Evolutionary conservation across 1,140 invertebrate genomes (phyloP), one percentile per base, ranked within the genome.

Genomic region (Helicoverpa armigera): DNA sequence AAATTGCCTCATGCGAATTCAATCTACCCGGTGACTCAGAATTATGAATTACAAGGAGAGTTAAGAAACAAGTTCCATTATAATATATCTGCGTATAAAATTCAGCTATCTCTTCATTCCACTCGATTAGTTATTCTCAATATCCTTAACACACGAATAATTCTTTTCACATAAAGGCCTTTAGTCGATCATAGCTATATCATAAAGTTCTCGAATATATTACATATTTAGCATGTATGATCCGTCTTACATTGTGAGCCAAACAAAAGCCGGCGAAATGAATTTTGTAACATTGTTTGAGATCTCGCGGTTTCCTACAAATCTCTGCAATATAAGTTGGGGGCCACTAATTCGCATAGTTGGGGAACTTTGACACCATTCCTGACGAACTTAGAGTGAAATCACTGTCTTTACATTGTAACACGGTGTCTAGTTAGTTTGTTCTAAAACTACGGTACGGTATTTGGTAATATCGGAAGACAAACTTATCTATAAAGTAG

Each of bases 291-390:
- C 72, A 60, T 51, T 63, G 58, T 63, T 50, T 18, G 2, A 11
- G n/a, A 58, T 23, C 56, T 63, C 16, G 48, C 50, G 35, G 58
- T 61, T 61, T 48, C 58, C 58, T 18, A 43, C 4, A 43, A 61
- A 76, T 16, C 58, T 50, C 65, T 16, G 11, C 73, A 76, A 61
- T 76, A 53, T 58, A 73, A 69, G 65, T 69, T 69, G 53, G 29
- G 23, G 0, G 48, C 53, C 50, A 14, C 69, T 75, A 61, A 75
- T 61, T 76, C 58, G 58, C 61, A 63, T 76, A 63, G 56, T 51
- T 63, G 58, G 23, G 11, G 16, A 63, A 51, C 60, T 76, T 63
- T 13, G 60, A 29, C 56, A n/a, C 31, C 18, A 29, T 58, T 50
- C 13, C 73, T 13, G n/a, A 53, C 56, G 29, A 76, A 61, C 73